phyloP scores from a whole-genome alignment of 1,140 invertebrate species.

The Acyrthosiphon pisum region DNA sequence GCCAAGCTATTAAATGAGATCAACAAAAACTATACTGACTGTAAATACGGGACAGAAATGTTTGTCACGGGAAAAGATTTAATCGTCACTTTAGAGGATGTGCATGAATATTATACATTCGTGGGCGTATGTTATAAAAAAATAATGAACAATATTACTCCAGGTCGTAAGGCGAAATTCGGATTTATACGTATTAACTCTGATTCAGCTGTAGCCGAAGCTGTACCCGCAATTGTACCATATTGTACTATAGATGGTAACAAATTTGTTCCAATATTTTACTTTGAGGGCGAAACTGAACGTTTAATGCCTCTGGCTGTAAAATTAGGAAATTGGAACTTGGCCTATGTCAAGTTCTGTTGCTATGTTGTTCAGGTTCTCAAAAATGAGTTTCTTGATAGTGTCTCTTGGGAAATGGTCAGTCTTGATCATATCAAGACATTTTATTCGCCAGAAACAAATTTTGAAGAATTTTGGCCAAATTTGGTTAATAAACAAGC shows the following conservation, averaged over 20 bases:
- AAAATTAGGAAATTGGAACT: conserved; percentile 86
- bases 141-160: conserved; percentile 66
- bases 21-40: conserved; percentile 66
- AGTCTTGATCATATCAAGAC: conserved; percentile 69
- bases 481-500: too few species aligned
- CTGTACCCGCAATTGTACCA: conserved; percentile 76
- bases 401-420: conserved; percentile 86
- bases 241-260: conserved; percentile 84
- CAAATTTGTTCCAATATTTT: conserved; percentile 92
- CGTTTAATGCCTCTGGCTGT: conserved; percentile 69
- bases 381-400: conserved; percentile 86
- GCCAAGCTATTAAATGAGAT: conserved; percentile 92
- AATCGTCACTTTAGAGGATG: too few species aligned
- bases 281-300: conserved; percentile 91
- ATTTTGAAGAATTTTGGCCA: too few species aligned
- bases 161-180: conserved; percentile 76
- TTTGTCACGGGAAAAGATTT: too few species aligned
- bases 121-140: conserved; percentile 86
- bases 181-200: conserved; percentile 94
- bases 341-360: conserved; percentile 91
- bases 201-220: conserved; percentile 75
- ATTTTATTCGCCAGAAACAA: too few species aligned
- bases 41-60: too few species aligned
- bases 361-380: conserved; percentile 84
- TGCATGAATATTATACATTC: too few species aligned